Evolutionary conservation across 1,140 invertebrate genomes (phyloP), one percentile per base, ranked within the genome.

Genomic region (Phymastichus coffea): DNA sequence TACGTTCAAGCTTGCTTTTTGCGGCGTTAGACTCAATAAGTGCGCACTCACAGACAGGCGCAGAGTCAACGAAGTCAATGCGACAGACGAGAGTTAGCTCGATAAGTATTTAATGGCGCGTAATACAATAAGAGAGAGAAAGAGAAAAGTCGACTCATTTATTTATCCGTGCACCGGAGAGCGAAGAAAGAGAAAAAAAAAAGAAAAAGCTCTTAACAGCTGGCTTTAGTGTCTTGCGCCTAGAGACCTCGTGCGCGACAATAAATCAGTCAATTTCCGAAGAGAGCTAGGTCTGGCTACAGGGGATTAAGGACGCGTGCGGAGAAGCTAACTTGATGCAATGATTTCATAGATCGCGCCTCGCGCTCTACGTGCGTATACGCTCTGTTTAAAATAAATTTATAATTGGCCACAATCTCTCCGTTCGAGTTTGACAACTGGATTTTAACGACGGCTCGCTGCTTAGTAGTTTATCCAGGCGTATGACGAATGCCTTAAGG

Each of bases 101-200:
- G 67, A 73, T 74, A 71, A 71, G 69, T 69, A 73, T 64, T 70
- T 72, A 72, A 72, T 72, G 72, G 67, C 66, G 61, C 61, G 64
- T 53, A 43, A 57, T 43, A 35, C 19, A 49, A 51, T 49, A 43
- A 57, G 28, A n/a, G 19, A 20, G 8, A 22, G 26, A 64, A 64
- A 57, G 53, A 62, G 28, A 22, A n/a, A n/a, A 44, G 15, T n/a
- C 15, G 8, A 23, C 33, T 38, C 19, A 15, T 25, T 25, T 37
- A 38, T 38, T 51, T 23, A 47, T 10, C n/a, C 35, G 23, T 19
- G 23, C 20, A n/a, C 3, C 28, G 28, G 28, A 30, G 28, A 40
- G 15, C n/a, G n/a, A n/a, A n/a, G 15, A 15, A n/a, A 15, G 26
- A 2, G 15, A 22, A 37, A 23, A 63, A 46, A 47, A 51, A 63